Percentiles rank a stretch among this genome's conserved stretches.
Evolutionary conservation across 2,113 vertebrate species (phyloP).

Genomic region (Nibea coibor): DNA sequence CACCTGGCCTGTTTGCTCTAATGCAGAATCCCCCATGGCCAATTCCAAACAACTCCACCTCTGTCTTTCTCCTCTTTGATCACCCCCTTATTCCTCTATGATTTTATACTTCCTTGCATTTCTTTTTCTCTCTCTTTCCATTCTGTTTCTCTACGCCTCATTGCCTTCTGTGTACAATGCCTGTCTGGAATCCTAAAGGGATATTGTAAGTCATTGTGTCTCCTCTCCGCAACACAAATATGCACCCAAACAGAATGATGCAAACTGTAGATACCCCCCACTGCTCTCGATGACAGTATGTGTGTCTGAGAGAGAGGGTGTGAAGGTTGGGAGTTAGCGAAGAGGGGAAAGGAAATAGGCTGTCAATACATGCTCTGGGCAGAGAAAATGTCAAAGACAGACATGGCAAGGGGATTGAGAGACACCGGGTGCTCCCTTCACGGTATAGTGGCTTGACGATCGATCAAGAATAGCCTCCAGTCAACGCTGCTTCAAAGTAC

Average conservation of each 20-base stretch:
- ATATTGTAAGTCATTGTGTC: background rate
- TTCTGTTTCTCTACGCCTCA: conserved; percentile 10
- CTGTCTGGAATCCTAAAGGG: conserved; percentile 37
- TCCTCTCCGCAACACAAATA: background rate
- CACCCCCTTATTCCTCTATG: background rate
- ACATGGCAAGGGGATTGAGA: conserved; percentile 30
- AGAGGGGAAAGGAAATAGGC: background rate
- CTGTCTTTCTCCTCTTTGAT: conserved; percentile 5
- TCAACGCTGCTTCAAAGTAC: conserved; percentile 24
- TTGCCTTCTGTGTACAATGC: background rate
- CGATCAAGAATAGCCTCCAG: conserved; percentile 16
- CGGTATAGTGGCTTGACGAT: conserved; percentile 20
- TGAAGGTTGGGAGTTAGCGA: background rate
- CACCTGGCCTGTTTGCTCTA: conserved; percentile 21
- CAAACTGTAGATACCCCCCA: conserved; percentile 1
- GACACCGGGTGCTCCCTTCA: conserved; percentile 31
- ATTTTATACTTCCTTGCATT: background rate
- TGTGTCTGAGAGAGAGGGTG: conserved; percentile 5
- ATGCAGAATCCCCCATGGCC: conserved; percentile 29
- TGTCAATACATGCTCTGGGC: conserved; percentile 53
- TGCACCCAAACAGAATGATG: background rate
- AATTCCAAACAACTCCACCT: conserved; percentile 7
- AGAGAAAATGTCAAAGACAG: conserved; percentile 46
- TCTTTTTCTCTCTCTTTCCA: background rate
- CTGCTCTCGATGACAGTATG: conserved; percentile 1